phyloP scores from a whole-genome alignment of 2,888 invertebrate species.

The Sericinus montela region DNA sequence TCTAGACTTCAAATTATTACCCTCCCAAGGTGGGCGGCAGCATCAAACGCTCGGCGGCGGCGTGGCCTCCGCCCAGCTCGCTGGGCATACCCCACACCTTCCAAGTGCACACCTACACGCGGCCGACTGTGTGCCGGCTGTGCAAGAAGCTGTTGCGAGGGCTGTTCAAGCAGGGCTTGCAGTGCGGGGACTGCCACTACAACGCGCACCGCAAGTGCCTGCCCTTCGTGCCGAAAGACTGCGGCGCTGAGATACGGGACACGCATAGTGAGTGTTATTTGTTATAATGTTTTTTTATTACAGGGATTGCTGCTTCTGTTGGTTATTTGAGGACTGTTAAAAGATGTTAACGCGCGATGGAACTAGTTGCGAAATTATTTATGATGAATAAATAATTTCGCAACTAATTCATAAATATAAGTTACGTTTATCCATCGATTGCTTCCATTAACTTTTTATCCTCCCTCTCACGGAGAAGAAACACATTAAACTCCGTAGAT shows the following conservation, averaged over 20 bases:
- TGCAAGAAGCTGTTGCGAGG: constrained; percentile 98
- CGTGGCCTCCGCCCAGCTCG: constrained; percentile 41
- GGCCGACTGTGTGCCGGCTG: constrained; percentile 97
- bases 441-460: no score
- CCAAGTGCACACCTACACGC: constrained; percentile 96
- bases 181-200: constrained; percentile 98
- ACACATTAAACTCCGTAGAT: no score
- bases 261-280: constrained; percentile 62
- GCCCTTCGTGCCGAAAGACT: constrained; percentile 93
- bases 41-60: constrained; percentile 23
- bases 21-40: constrained; percentile 30
- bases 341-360: no score
- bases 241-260: constrained; percentile 85
- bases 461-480: no score
- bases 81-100: constrained; percentile 92
- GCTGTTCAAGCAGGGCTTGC: constrained; percentile 96
- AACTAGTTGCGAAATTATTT: no score
- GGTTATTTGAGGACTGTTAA: no score
- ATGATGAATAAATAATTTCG: no score
- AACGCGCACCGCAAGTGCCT: constrained; percentile 97
- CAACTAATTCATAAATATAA: no score
- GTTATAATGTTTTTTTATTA: constrained; percentile 2
- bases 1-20: not conserved
- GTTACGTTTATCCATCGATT: no score
- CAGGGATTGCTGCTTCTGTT: not conserved